Evolutionary conservation across 2,888 invertebrate genomes (phyloP), one percentile per base, ranked within the genome.

Genomic region (Diloba caeruleocephala): DNA sequence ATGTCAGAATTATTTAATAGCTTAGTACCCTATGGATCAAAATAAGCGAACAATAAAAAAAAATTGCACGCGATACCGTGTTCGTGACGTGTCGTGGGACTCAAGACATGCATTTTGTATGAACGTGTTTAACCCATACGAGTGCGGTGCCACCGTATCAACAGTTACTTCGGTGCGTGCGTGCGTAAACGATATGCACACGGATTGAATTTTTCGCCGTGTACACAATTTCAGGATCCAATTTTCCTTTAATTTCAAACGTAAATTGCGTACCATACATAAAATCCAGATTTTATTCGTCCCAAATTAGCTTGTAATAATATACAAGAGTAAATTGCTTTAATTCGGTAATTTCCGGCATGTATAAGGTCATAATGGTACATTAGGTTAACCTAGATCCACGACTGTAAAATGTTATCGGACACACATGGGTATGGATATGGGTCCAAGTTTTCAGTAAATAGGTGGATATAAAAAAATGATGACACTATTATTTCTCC

Each of bases 61-160:
- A n/a, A n/a, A n/a, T n/a, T n/a, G 29, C 69, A 69, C 53, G 53
- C 56, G 38, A 61, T 49, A 29, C 3, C 36, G 1, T 57, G 59
- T 45, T 28, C 12, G 28, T 48, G 43, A 37, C 52, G 37, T 53
- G 34, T 45, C 36, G 21, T 37, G 45, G 34, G 32, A 33, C 37
- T 38, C 28, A 17, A 38, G 25, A 23, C 52, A 51, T 64, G 50
- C 69, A 60, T 64, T 64, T 60, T 50, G 29, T 28, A 64, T 64
- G 52, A 68, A 38, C 38, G 12, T 33, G 26, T 50, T 33, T 12
- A 39, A 54, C 31, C 36, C 42, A 52, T 29, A 33, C 29, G 13
- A 25, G 31, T 38, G 3, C 17, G 9, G 6, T 8, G 13, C 31
- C 8, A 48, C 41, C 10, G n/a, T 46, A 49, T 48, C 15, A 37